Percentiles rank a stretch among this genome's conserved stretches.
These are phyloP conservation scores for Fistularia tabacaria DNA, from an alignment of 2,797 vertebrate species.

Conservation along the genomic window DNA sequence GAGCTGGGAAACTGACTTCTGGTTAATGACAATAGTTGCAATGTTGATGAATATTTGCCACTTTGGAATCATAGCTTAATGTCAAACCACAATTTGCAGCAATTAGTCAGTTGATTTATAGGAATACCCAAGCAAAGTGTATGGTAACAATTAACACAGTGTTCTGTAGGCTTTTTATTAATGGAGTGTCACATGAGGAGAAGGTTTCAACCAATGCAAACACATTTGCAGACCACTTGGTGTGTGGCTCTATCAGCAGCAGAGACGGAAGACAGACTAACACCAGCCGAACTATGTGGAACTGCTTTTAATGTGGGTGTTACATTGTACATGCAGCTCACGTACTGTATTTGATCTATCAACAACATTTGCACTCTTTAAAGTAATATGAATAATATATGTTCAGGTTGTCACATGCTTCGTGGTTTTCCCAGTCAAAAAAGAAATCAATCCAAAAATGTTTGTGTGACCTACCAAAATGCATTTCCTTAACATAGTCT, in stretches of 20 bases:
- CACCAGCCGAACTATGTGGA: background rate
- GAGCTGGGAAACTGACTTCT: conserved; percentile 66
- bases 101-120: conserved; percentile 80
- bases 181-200: conserved; percentile 69
- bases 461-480: background rate
- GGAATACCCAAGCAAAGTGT: conserved; percentile 68
- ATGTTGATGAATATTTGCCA: conserved; percentile 80
- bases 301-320: conserved; percentile 6
- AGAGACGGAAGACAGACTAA: conserved; percentile 21
- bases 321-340: background rate
- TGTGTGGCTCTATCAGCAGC: conserved; percentile 43
- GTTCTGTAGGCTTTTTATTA: conserved; percentile 75
- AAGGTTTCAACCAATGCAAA: conserved; percentile 58
- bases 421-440: too few species aligned
- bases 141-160: conserved; percentile 77
- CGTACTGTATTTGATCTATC: too few species aligned
- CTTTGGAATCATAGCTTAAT: conserved; percentile 82
- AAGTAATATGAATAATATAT: too few species aligned
- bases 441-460: too few species aligned
- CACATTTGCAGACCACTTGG: conserved; percentile 51
- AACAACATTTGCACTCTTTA: too few species aligned
- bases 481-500: background rate
- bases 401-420: too few species aligned
- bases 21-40: conserved; percentile 62
- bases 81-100: conserved; percentile 81